These are phyloP conservation scores for Volucella inflata DNA, from an alignment of 2,888 invertebrate species.

Conservation along the genomic window DNA sequence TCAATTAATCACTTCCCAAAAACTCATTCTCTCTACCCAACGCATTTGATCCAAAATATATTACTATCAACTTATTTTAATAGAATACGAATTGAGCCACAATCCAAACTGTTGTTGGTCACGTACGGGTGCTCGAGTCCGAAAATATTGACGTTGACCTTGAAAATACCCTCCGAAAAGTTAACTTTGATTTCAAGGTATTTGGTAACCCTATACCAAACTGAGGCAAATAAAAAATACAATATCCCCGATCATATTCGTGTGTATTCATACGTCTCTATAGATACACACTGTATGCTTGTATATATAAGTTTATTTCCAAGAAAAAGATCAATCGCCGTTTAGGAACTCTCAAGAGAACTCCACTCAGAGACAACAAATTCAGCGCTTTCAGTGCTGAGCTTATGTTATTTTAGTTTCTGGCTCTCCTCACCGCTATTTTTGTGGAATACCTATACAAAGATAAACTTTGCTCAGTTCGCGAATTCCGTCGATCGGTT, in stretches of 20 bases:
- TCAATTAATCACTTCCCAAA: too few species aligned
- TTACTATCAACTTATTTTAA: not conserved
- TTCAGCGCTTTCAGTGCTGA: slow-evolving; percentile 38
- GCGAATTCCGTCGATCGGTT: slow-evolving; percentile 19
- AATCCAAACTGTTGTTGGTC: slow-evolving; percentile 36
- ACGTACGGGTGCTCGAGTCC: slow-evolving; percentile 39
- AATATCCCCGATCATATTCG: too few species aligned
- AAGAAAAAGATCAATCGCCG: slow-evolving; percentile 54
- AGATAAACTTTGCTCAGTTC: slow-evolving; percentile 18
- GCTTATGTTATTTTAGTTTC: slow-evolving; percentile 7
- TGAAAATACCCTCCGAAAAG: slow-evolving; percentile 45
- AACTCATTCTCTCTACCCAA: too few species aligned
- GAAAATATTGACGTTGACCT: slow-evolving; percentile 58
- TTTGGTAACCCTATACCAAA: slow-evolving; percentile 62
- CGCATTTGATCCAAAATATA: too few species aligned
- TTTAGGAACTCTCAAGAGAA: not conserved
- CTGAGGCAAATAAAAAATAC: slow-evolving; percentile 12
- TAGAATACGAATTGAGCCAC: not conserved
- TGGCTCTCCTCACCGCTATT: not conserved
- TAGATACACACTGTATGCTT: not conserved
- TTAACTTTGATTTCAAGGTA: slow-evolving; percentile 14
- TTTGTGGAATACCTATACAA: slow-evolving; percentile 33
- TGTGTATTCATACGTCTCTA: too few species aligned
- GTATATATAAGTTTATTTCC: slow-evolving; percentile 37
- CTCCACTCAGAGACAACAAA: slow-evolving; percentile 17